Conservation (phyloP, 2,888 invertebrate species). For the Lycaena phlaeas region DNA sequence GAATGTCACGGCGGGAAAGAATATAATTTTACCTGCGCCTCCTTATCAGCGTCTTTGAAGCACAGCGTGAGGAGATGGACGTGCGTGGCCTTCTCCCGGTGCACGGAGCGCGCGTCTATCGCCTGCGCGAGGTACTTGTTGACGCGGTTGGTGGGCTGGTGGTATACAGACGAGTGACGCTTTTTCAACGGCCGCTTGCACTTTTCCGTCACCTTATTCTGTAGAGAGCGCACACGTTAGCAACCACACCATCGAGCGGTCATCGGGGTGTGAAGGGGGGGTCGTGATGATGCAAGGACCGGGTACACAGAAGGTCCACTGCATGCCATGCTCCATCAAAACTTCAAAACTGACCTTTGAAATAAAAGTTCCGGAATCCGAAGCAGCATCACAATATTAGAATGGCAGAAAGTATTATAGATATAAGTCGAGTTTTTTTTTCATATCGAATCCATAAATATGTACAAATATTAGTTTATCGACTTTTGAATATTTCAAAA, state of each 20-base stretch:
- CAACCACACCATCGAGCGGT: slow-evolving; percentile 22
- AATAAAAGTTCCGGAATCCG: slow-evolving; percentile 63
- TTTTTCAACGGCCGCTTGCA: slow-evolving; percentile 91
- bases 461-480: not conserved
- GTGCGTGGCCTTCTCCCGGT: slow-evolving; percentile 90
- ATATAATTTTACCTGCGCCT: slow-evolving; percentile 78
- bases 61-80: slow-evolving; percentile 88
- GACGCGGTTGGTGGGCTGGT: slow-evolving; percentile 91
- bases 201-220: slow-evolving; percentile 90
- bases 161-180: slow-evolving; percentile 88
- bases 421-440: slow-evolving; percentile 4
- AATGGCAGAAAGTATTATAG: slow-evolving; percentile 40
- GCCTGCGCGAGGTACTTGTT: slow-evolving; percentile 94
- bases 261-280: slow-evolving; percentile 10
- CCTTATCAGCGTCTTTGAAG: slow-evolving; percentile 89
- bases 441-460: not conserved
- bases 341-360: slow-evolving; percentile 62
- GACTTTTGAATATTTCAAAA: not conserved
- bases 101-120: slow-evolving; percentile 91
- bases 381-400: slow-evolving; percentile 70
- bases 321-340: slow-evolving; percentile 62
- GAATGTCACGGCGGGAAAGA: too few relatives aligned
- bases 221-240: slow-evolving; percentile 40
- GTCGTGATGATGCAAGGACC: slow-evolving; percentile 12
- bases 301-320: slow-evolving; percentile 45